phyloP scores from a whole-genome alignment of 2,888 invertebrate species.

The Xestia rhomboidea region DNA sequence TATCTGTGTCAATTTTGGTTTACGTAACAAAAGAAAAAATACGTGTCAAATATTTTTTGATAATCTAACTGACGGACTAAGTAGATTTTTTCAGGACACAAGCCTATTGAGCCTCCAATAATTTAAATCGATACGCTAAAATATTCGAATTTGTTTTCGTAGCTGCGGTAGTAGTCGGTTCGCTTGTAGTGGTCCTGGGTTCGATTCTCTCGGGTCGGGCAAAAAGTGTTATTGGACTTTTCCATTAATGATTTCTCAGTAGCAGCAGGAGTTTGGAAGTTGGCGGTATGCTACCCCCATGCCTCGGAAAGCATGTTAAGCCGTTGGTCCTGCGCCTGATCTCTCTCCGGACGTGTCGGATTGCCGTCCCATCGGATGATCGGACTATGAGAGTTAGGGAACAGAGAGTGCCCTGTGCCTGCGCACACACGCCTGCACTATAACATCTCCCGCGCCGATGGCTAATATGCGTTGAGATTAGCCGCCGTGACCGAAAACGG shows the following conservation, averaged over 20 bases:
- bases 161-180: background rate
- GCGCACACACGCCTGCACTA: too few relatives aligned
- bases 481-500: background rate
- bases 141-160: background rate
- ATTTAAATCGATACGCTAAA: too few relatives aligned
- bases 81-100: too few relatives aligned
- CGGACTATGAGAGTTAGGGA: background rate
- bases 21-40: too few relatives aligned
- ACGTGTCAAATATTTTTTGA: too few relatives aligned
- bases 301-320: too few relatives aligned
- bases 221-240: background rate
- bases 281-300: background rate
- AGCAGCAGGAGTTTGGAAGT: background rate
- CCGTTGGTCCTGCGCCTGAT: background rate
- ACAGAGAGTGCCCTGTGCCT: background rate
- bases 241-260: background rate
- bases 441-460: too few relatives aligned
- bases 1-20: too few relatives aligned
- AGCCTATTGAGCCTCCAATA: too few relatives aligned
- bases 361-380: background rate
- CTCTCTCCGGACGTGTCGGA: background rate
- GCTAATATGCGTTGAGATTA: background rate
- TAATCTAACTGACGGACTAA: too few relatives aligned
- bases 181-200: too few relatives aligned
- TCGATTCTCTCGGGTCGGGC: background rate